Evolutionary conservation across 2,888 invertebrate genomes (phyloP).

Genomic region (Sphaerophoria taeniata): DNA sequence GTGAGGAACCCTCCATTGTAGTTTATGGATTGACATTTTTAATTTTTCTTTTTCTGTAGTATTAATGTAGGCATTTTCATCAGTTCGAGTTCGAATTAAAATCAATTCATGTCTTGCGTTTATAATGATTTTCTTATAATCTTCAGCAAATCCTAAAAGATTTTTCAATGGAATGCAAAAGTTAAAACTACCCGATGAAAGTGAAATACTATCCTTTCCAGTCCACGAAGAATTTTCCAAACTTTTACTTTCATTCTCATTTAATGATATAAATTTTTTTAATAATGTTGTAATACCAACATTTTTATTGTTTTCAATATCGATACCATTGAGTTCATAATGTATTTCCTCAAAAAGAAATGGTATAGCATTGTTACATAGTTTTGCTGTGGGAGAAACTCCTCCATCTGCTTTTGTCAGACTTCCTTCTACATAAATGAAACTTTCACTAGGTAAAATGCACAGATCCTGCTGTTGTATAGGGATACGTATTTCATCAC

Average conservation of each 20-base stretch:
- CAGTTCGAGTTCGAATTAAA: not conserved
- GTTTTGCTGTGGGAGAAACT: too few species aligned
- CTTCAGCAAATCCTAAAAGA: conserved; percentile 1
- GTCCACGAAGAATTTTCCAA: not conserved
- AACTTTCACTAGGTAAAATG: too few species aligned
- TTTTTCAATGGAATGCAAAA: conserved; percentile 2
- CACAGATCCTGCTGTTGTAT: too few species aligned
- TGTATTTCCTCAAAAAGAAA: too few species aligned
- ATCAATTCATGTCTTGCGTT: not conserved
- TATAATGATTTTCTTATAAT: conserved; percentile 2
- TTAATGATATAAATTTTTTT: too few species aligned
- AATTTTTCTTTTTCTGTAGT: not conserved
- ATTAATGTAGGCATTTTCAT: not conserved
- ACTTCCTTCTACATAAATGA: too few species aligned
- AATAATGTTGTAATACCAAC: too few species aligned
- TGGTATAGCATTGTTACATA: not conserved
- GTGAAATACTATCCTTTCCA: not conserved
- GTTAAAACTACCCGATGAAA: not conserved
- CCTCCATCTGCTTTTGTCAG: too few species aligned
- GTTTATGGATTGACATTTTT: not conserved
- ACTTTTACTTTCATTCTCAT: not conserved
- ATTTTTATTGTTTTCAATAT: too few species aligned
- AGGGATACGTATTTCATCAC: too few species aligned
- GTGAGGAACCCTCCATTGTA: too few species aligned
- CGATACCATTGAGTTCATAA: too few species aligned